Percentiles rank a stretch among this genome's conserved stretches.
Conservation (phyloP, 2,113 vertebrate species). For the Triplophysa rosa region DNA sequence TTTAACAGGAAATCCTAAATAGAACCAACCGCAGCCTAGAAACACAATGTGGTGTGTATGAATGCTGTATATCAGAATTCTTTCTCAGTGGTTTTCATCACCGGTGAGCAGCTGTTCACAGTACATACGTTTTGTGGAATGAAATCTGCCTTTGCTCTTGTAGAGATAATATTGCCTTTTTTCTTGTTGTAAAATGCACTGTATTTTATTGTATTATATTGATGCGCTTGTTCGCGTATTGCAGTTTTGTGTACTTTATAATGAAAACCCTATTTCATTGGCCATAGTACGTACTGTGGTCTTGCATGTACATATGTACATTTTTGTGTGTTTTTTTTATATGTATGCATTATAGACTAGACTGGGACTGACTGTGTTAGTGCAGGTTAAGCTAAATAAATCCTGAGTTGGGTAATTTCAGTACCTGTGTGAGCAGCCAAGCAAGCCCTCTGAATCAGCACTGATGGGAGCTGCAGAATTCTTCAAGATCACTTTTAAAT, state of each 20-base stretch:
- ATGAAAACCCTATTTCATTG: no score
- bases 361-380: neutral
- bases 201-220: no score
- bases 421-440: neutral
- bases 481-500: neutral
- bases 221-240: conserved; percentile 5
- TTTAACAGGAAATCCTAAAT: conserved; percentile 29
- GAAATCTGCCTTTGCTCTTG: neutral
- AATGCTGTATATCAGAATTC: conserved; percentile 7
- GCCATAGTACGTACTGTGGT: neutral
- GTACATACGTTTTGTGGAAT: neutral
- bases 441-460: neutral
- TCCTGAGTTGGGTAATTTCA: neutral
- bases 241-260: neutral
- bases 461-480: neutral
- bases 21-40: conserved; percentile 6
- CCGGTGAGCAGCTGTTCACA: neutral
- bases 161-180: neutral
- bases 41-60: neutral
- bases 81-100: conserved; percentile 17
- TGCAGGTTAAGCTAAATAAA: conserved; percentile 33
- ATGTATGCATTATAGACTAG: neutral
- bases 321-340: neutral
- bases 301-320: neutral
- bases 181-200: neutral